phyloP scores from a whole-genome alignment of 2,113 vertebrate genomes.

The Leuciscus idus region DNA sequence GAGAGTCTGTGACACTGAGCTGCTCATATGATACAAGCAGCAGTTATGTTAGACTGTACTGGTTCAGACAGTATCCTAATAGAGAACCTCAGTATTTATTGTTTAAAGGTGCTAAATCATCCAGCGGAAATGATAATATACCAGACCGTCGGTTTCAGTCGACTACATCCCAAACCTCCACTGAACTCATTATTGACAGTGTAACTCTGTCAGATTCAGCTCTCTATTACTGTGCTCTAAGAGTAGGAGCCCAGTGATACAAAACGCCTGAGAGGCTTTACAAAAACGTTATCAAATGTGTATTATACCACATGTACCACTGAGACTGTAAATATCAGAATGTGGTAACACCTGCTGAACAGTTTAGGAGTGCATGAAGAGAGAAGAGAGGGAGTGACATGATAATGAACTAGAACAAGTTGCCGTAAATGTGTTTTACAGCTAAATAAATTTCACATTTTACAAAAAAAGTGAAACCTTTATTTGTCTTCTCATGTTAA shows the following conservation, averaged over 20 bases:
- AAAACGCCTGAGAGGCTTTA: no score
- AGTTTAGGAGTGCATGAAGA: not conserved
- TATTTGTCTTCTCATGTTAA: not conserved
- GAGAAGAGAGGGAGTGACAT: not conserved
- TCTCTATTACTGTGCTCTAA: no score
- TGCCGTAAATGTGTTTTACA: not conserved
- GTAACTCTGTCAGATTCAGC: not conserved
- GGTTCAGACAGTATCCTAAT: not conserved
- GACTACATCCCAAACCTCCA: not conserved
- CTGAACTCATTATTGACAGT: not conserved
- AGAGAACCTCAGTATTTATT: not conserved
- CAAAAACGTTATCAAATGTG: not conserved
- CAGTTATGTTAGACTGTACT: no score
- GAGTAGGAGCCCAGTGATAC: no score
- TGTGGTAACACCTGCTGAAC: not conserved
- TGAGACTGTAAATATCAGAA: not conserved
- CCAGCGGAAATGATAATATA: accelerated
- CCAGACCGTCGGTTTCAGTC: not conserved
- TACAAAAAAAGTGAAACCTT: not conserved
- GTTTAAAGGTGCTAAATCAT: not conserved
- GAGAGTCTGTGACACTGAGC: constrained; percentile 19
- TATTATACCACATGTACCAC: not conserved
- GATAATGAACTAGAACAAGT: not conserved
- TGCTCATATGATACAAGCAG: constrained; percentile 10
- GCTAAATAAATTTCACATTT: not conserved